These are phyloP conservation scores for Amazona vittata DNA, from an alignment of 2,113 vertebrate genomes.

Conservation along the genomic window DNA sequence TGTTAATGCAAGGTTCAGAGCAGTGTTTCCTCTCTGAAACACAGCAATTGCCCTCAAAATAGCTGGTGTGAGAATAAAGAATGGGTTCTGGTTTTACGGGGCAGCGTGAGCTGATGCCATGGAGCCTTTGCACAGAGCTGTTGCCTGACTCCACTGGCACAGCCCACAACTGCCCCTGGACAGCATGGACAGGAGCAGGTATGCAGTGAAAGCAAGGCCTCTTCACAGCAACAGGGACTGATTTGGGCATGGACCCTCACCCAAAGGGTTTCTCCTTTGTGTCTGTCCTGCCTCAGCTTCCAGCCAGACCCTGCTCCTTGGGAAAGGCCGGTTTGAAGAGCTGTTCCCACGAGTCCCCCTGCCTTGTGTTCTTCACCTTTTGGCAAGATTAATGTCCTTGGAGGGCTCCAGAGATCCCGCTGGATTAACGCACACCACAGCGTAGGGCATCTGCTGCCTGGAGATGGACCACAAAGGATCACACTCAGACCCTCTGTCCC, in stretches of 20 bases:
- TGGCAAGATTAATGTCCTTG: fast-evolving
- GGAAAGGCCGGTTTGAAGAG: not conserved
- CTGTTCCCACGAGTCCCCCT: fast-evolving
- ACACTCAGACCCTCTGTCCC: too few species aligned
- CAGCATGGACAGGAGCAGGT: fast-evolving
- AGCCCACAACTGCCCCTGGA: not conserved
- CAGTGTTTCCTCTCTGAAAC: fast-evolving
- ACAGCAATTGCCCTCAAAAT: fast-evolving
- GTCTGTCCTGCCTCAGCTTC: too few species aligned
- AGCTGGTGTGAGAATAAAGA: not conserved
- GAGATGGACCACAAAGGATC: too few species aligned
- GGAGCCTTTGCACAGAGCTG: not conserved
- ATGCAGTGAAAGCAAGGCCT: not conserved
- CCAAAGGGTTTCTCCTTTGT: not conserved
- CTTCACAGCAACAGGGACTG: fast-evolving
- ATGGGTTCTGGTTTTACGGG: fast-evolving
- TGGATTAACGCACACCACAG: not conserved
- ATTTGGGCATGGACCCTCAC: fast-evolving
- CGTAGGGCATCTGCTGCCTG: not conserved
- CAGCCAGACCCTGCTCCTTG: not conserved
- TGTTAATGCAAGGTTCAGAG: not conserved
- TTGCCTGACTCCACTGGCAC: not conserved
- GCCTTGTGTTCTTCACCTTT: not conserved
- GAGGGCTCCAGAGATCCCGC: not conserved
- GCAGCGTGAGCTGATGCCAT: fast-evolving